Percentiles rank a stretch among this genome's conserved stretches.
These are phyloP conservation scores for Drosophila kepulauana DNA, from an alignment of 1,140 invertebrate species.

Conservation along the genomic window DNA sequence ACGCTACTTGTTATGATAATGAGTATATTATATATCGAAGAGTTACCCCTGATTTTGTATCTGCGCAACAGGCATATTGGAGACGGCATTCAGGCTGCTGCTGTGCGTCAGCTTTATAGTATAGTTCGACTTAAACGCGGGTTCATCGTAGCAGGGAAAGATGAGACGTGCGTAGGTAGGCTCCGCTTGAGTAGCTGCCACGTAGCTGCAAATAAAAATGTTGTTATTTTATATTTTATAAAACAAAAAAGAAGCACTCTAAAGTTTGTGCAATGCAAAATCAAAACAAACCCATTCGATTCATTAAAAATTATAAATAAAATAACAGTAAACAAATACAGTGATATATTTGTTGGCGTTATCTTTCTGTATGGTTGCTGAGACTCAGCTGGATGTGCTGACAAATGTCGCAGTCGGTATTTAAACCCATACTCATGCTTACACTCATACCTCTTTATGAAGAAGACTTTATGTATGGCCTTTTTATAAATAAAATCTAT, in stretches of 20 bases:
- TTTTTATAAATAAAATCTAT: slow-evolving; percentile 27
- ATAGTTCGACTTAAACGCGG: slow-evolving; percentile 91
- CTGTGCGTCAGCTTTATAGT: slow-evolving; percentile 87
- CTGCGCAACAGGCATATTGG: slow-evolving; percentile 86
- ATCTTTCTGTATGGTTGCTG: slow-evolving; percentile 11
- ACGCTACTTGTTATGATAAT: not conserved
- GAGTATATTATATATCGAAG: not conserved
- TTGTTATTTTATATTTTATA: not conserved
- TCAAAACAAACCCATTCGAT: slow-evolving; percentile 33
- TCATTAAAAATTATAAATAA: slow-evolving; percentile 25
- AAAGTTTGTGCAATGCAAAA: slow-evolving; percentile 14
- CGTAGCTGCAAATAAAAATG: slow-evolving; percentile 86
- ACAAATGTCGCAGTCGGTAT: not conserved
- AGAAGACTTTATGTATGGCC: slow-evolving; percentile 45
- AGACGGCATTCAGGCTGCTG: slow-evolving; percentile 85
- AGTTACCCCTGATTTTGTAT: slow-evolving; percentile 52
- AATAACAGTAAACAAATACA: slow-evolving; percentile 15
- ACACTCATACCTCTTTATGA: slow-evolving; percentile 70
- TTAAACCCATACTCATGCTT: slow-evolving; percentile 16
- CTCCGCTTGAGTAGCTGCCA: slow-evolving; percentile 93
- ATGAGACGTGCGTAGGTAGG: slow-evolving; percentile 91
- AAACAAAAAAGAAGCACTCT: not conserved
- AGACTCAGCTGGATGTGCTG: slow-evolving; percentile 31
- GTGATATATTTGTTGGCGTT: slow-evolving; percentile 12
- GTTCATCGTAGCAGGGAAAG: slow-evolving; percentile 97